These are phyloP conservation scores for Dysidea cf. avara DNA, from an alignment of 37 sponge, comb jelly and placozoan genomes.

Conservation along the genomic window DNA sequence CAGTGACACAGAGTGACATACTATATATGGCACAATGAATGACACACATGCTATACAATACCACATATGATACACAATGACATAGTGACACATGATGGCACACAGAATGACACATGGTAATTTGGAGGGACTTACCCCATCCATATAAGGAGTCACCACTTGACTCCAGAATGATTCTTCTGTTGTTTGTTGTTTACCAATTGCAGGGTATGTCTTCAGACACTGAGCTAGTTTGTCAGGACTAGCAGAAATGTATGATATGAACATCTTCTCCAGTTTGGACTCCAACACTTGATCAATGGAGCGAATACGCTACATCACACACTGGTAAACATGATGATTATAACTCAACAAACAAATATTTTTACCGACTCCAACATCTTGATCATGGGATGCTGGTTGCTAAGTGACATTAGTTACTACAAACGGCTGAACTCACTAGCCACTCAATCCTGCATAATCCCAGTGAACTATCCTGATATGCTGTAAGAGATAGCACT, in stretches of 20 bases:
- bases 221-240: constrained; percentile 53
- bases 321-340: not conserved
- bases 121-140: constrained; percentile 43
- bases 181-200: constrained; percentile 52
- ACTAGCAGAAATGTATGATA: constrained; percentile 24
- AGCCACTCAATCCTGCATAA: constrained; percentile 75
- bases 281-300: constrained; percentile 61
- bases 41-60: too few species aligned
- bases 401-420: constrained; percentile 51
- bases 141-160: constrained; percentile 69
- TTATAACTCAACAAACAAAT: too few species aligned
- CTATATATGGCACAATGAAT: too few species aligned
- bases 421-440: constrained; percentile 89
- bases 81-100: constrained; percentile 7
- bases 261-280: constrained; percentile 61
- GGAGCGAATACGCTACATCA: constrained; percentile 65
- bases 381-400: constrained; percentile 62
- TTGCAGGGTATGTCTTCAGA: constrained; percentile 78
- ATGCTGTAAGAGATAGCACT: too few species aligned
- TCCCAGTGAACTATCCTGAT: constrained; percentile 26
- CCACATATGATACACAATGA: too few species aligned
- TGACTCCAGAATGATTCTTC: constrained; percentile 71
- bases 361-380: constrained; percentile 65
- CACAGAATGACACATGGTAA: constrained; percentile 4
- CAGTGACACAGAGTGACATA: too few species aligned